Percentiles rank a stretch among this genome's conserved stretches.
Conservation (phyloP, 2,888 invertebrate species). For the Cephalotes varians region DNA sequence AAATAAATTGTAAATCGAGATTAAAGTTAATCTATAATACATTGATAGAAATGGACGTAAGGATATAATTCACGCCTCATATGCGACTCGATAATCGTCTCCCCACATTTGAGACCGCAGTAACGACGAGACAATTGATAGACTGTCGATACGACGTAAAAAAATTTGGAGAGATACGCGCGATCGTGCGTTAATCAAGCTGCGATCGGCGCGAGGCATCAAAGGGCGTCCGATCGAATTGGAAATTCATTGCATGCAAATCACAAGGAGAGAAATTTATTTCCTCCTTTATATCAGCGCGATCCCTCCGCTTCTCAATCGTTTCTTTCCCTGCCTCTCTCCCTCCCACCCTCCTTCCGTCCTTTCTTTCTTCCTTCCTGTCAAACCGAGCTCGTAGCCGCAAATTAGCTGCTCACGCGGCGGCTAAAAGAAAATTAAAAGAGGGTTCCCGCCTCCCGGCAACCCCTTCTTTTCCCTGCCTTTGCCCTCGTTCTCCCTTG, state of each 20-base stretch:
- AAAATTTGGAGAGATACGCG: conserved; percentile 33
- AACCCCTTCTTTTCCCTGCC: conserved; percentile 50
- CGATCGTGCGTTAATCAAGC: conserved; percentile 67
- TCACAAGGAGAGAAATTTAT: conserved; percentile 76
- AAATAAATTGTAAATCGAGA: too few relatives aligned
- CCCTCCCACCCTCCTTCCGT: conserved; percentile 45
- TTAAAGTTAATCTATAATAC: too few relatives aligned
- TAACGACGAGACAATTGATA: conserved; percentile 12
- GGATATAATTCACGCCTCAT: neutral
- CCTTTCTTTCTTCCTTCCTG: conserved; percentile 80
- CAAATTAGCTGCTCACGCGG: conserved; percentile 78
- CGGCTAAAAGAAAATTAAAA: conserved; percentile 79
- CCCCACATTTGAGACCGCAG: neutral
- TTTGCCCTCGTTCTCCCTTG: conserved; percentile 33
- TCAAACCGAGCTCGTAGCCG: conserved; percentile 78
- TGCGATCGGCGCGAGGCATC: conserved; percentile 71
- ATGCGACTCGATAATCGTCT: neutral
- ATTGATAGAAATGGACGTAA: too few relatives aligned
- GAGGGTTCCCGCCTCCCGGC: conserved; percentile 66
- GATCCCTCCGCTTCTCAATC: conserved; percentile 70
- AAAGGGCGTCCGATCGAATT: conserved; percentile 73
- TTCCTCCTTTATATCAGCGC: conserved; percentile 69
- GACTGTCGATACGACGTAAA: neutral
- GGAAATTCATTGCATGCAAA: conserved; percentile 78
- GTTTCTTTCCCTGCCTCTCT: conserved; percentile 72